Percentiles rank a stretch among this genome's conserved stretches.
Evolutionary conservation across 2,888 invertebrate genomes (phyloP).

Genomic region (Ophioninae sp.): DNA sequence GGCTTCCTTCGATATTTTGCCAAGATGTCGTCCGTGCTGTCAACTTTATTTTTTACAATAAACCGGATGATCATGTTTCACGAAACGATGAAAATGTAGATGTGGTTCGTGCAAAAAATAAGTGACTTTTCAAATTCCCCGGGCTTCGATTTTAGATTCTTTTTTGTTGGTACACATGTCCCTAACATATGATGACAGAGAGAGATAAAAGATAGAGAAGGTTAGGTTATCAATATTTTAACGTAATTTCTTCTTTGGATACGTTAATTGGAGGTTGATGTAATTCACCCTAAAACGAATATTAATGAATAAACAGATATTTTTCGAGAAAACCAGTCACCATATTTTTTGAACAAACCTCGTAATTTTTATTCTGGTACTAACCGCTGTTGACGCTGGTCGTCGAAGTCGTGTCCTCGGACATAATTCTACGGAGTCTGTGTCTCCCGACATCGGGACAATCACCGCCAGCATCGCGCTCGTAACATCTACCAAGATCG

Average conservation of each 20-base stretch:
- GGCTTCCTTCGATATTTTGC: constrained; percentile 94
- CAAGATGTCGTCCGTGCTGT: constrained; percentile 95
- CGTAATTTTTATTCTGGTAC: constrained; percentile 1
- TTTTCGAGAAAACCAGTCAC: too few relatives aligned
- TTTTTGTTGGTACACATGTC: too few relatives aligned
- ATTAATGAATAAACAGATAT: too few relatives aligned
- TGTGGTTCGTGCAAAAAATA: neutral
- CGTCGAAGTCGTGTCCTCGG: constrained; percentile 78
- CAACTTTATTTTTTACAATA: constrained; percentile 76
- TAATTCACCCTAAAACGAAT: too few relatives aligned
- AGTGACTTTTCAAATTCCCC: too few relatives aligned
- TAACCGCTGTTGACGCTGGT: constrained; percentile 72
- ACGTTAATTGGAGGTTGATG: too few relatives aligned
- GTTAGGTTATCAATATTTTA: too few relatives aligned
- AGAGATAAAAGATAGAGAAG: too few relatives aligned
- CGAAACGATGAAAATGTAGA: neutral
- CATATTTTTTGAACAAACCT: too few relatives aligned
- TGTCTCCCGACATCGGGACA: constrained; percentile 71
- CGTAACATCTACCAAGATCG: constrained; percentile 77
- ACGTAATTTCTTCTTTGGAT: too few relatives aligned
- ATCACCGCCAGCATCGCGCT: constrained; percentile 73
- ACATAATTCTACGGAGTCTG: constrained; percentile 77
- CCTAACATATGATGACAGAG: too few relatives aligned
- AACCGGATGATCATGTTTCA: neutral
- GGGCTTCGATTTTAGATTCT: too few relatives aligned